Percentiles rank a stretch among this genome's conserved stretches.
These are phyloP conservation scores for Aphrocallistes beatrix DNA, from an alignment of 37 sponge, comb jelly and placozoan species.

Conservation along the genomic window DNA sequence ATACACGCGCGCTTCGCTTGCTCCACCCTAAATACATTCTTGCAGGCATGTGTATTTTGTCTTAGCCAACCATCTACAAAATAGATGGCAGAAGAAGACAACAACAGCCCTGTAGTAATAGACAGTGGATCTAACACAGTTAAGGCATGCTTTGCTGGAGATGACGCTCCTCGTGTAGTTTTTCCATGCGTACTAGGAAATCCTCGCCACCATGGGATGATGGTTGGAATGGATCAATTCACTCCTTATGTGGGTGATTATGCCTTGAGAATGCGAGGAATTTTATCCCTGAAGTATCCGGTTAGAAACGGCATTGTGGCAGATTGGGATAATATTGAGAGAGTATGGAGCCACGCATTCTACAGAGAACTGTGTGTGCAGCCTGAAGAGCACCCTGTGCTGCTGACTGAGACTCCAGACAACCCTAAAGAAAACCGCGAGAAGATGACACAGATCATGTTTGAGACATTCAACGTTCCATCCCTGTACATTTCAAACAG, in stretches of 20 bases:
- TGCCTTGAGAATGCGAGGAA: constrained; percentile 41
- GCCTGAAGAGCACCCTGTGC: constrained; percentile 51
- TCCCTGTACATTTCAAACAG: constrained; percentile 49
- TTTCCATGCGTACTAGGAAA: constrained; percentile 69
- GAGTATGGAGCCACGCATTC: constrained; percentile 15
- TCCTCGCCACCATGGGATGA: constrained; percentile 42
- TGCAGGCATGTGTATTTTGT: no score
- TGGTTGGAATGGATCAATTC: constrained; percentile 40
- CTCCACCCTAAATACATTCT: no score
- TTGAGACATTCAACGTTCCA: no score
- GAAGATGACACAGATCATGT: no score
- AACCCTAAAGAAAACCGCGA: constrained; percentile 59
- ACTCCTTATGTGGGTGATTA: constrained; percentile 46
- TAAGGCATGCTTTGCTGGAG: constrained; percentile 80
- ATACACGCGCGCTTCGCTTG: no score
- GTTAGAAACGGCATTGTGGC: constrained; percentile 40
- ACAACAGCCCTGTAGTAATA: neutral
- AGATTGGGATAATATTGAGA: constrained; percentile 58
- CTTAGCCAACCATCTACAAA: no score
- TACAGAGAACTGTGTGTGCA: constrained; percentile 44
- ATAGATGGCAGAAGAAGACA: neutral
- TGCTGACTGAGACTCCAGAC: constrained; percentile 52
- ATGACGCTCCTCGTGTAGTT: constrained; percentile 45
- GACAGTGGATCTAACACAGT: constrained; percentile 19
- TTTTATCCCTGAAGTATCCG: no score